Conservation (phyloP, 1,140 invertebrate genomes). For the Amphibalanus amphitrite region DNA sequence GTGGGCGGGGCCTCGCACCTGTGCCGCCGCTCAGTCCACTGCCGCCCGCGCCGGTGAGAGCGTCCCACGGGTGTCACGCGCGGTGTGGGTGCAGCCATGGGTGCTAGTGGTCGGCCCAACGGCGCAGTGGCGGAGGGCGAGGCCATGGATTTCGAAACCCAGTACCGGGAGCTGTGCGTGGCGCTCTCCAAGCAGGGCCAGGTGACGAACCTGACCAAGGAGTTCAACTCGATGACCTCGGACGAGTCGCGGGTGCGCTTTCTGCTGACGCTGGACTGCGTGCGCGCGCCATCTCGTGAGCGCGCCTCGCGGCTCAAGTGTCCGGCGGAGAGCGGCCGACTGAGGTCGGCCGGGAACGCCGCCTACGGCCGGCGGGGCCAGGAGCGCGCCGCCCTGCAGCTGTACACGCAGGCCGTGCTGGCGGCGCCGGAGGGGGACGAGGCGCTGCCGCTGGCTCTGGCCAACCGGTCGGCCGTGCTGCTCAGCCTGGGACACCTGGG, state of each 20-base stretch:
- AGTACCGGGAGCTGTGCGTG: background rate
- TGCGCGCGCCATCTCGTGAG: background rate
- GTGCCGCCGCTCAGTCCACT: too few relatives aligned
- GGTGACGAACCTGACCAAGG: background rate
- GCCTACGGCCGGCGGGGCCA: background rate
- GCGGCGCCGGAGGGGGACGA: background rate
- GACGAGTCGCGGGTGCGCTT: background rate
- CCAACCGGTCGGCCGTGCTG: background rate
- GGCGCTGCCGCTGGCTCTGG: background rate
- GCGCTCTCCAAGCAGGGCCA: background rate
- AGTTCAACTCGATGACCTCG: background rate
- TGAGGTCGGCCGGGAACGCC: background rate
- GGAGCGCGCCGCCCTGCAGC: background rate
- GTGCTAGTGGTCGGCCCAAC: background rate
- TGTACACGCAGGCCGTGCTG: background rate
- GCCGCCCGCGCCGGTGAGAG: too few relatives aligned
- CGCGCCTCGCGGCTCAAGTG: background rate
- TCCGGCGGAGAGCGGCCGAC: background rate
- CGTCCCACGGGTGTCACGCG: too few relatives aligned
- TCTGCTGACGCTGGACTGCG: background rate
- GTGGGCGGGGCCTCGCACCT: background rate
- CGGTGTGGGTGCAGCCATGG: background rate
- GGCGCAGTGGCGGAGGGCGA: background rate
- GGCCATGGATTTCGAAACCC: background rate
- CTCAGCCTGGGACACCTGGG: background rate